Base-by-base conservation (phyloP, 2,888 invertebrate genomes). In the Caenorhabditis sinica region DNA sequence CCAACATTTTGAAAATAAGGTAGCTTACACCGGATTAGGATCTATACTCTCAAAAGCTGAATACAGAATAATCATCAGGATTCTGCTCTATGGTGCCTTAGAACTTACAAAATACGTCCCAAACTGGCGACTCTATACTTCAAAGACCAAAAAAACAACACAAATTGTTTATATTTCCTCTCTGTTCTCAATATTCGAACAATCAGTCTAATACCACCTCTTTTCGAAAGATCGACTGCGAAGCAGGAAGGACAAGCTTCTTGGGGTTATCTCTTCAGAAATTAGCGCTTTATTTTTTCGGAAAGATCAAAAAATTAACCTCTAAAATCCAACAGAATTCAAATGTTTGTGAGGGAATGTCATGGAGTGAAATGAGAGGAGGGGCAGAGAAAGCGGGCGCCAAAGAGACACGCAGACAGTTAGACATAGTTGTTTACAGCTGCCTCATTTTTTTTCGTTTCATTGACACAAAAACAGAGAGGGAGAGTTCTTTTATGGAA, bases 391-490 rank as follows among this genome's bases (percentile, higher is more conserved):
- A 36, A 56, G 28, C 11, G 58, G 63, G 72, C 72, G 76, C 69
- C 49, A 69, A 53, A 17, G 15, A 60, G 72, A 76, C 30, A 49
- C 76, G 66, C 76, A 76, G 76, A 66, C 51, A 23, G 72, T 25
- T 36, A 82, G 75, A 71, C 45, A 65, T 28, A 53, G 58, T 82
- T 82, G 82, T 82, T 82, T 82, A 82, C 76, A 63, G 71, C 82
- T 69, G 74, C 63, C 75, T 36, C 33, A 45, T 58, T 60, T 56
- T 49, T 51, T 76, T 74, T 63, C 61, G 53, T 51, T 49, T 53
- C 65, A 56, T 36, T 76, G 58, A 20, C 56, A 71, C 71, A 56
- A 71, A 71, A 58, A 71, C 45, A 45, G 56, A 28, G 60, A 43
- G 17, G 40, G 23, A 56, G 69, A 36, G n/a, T 25, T 49, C n/a